These are phyloP conservation scores for Venustaconcha ellipsiformis DNA, from an alignment of 1,140 invertebrate species.

Conservation along the genomic window DNA sequence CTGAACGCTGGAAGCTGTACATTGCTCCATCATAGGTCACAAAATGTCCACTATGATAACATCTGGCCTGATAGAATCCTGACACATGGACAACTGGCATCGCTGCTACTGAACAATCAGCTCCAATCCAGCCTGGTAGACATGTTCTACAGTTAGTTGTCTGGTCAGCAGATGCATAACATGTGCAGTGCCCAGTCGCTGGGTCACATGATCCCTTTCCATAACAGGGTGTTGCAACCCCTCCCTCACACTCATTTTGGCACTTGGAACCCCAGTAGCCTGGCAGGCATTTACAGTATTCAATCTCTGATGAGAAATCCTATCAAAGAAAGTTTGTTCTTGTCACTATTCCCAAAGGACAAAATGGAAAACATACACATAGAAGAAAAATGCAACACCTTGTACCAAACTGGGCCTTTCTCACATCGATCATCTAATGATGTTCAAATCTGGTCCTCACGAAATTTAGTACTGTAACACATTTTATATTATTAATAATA, in stretches of 20 bases:
- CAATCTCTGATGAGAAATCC: slow-evolving; percentile 12
- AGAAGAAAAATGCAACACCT: no score
- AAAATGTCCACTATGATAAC: slow-evolving; percentile 26
- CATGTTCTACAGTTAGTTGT: slow-evolving; percentile 38
- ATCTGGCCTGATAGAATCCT: slow-evolving; percentile 6
- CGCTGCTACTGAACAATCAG: slow-evolving; percentile 26
- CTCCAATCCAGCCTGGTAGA: slow-evolving; percentile 38
- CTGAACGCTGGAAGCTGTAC: slow-evolving; percentile 35
- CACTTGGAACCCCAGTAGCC: slow-evolving; percentile 49
- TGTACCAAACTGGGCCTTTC: no score
- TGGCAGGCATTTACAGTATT: slow-evolving; percentile 38
- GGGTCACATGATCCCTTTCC: slow-evolving; percentile 40
- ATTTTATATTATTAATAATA: no score
- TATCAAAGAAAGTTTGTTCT: slow-evolving; percentile 3
- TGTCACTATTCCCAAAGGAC: no score
- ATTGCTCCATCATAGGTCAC: slow-evolving; percentile 44
- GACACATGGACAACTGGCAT: not conserved
- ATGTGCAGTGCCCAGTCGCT: slow-evolving; percentile 35
- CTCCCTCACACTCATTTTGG: slow-evolving; percentile 39
- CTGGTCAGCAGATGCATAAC: slow-evolving; percentile 24
- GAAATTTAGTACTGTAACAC: no score
- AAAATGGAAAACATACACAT: no score
- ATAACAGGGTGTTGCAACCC: slow-evolving; percentile 37
- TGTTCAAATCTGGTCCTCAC: no score
- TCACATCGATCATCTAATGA: no score